Conservation (phyloP, 2,797 vertebrate genomes). For the Epinephelus malabaricus region DNA sequence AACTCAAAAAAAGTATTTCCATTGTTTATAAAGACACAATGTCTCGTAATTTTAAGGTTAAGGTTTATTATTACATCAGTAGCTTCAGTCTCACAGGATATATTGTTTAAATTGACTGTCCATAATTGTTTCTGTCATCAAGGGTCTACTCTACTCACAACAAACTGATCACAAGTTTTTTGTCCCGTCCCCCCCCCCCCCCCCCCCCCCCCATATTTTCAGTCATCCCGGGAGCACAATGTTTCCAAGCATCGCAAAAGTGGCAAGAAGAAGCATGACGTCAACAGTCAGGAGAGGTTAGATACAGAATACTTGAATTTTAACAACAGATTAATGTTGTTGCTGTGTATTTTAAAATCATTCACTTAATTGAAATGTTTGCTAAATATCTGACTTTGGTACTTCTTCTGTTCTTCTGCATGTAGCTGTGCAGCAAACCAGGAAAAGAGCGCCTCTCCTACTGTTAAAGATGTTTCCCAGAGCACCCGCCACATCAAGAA, state of each 20-base stretch:
- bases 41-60: too few species aligned
- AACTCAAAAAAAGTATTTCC: too few species aligned
- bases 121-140: neutral
- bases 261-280: slow-evolving; percentile 8
- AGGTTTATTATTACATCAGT: too few species aligned
- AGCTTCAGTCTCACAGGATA: neutral
- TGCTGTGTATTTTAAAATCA: neutral
- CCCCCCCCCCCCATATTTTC: slow-evolving; percentile 24
- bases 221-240: slow-evolving; percentile 49
- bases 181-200: too few species aligned
- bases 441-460: neutral
- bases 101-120: neutral
- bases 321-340: neutral
- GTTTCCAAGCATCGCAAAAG: neutral
- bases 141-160: neutral
- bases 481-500: slow-evolving; percentile 63
- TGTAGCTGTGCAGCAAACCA: slow-evolving; percentile 42
- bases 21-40: too few species aligned
- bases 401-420: slow-evolving; percentile 40
- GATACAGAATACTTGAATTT: neutral
- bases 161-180: neutral
- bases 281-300: slow-evolving; percentile 55
- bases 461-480: slow-evolving; percentile 37
- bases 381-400: slow-evolving; percentile 4
- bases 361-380: neutral